Conservation (phyloP, 1,140 invertebrate genomes). For the Pseudomyrmex concolor region DNA sequence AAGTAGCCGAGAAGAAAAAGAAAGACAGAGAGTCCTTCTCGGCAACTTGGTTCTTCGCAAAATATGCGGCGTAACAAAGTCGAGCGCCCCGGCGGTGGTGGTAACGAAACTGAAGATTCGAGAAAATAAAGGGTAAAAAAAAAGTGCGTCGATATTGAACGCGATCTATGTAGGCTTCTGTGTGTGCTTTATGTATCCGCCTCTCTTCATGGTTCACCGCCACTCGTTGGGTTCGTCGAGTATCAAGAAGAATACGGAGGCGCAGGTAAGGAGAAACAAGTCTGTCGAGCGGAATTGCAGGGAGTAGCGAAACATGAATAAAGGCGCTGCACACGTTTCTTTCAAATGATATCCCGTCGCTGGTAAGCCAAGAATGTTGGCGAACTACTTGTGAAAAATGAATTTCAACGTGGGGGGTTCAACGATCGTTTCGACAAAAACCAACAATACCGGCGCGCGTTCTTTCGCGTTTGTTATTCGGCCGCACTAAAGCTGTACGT, state of each 20-base stretch:
- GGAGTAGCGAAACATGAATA: conserved; percentile 43
- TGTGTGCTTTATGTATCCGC: neutral
- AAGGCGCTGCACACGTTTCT: neutral
- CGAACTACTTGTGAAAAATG: conserved; percentile 49
- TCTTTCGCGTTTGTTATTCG: conserved; percentile 15
- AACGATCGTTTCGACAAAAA: conserved; percentile 25
- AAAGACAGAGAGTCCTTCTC: neutral
- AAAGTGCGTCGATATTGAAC: conserved; percentile 27
- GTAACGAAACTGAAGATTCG: conserved; percentile 11
- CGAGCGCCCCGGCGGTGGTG: no score
- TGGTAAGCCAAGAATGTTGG: neutral
- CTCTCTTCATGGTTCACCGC: conserved; percentile 22
- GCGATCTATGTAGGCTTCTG: neutral
- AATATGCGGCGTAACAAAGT: conserved; percentile 35
- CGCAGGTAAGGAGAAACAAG: conserved; percentile 25
- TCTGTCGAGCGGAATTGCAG: conserved; percentile 13
- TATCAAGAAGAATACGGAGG: neutral
- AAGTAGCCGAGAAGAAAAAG: neutral
- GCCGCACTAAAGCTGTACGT: neutral
- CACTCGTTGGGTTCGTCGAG: conserved; percentile 21
- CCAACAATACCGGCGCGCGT: conserved; percentile 25
- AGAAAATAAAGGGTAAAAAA: conserved; percentile 22
- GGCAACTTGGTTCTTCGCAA: conserved; percentile 8
- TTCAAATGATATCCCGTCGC: conserved; percentile 14
- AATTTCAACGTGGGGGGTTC: conserved; percentile 17